phyloP scores from a whole-genome alignment of 2,113 vertebrate genomes.

The Cyanoramphus novaezelandiae region DNA sequence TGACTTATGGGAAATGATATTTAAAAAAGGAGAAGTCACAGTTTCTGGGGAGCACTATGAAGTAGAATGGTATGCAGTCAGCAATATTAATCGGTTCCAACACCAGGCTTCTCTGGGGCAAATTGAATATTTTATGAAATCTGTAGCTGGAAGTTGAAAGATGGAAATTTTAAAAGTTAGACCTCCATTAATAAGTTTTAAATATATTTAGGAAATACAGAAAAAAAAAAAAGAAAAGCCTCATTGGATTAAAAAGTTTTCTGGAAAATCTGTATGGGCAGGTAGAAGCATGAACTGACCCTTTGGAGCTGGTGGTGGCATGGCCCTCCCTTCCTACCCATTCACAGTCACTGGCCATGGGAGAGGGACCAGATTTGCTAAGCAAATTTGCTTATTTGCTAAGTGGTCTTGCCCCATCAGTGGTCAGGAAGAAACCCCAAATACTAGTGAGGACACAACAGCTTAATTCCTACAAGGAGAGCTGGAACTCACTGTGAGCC shows the following conservation, averaged over 20 bases:
- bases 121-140: background rate
- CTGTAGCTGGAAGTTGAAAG: background rate
- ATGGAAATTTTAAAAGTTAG: background rate
- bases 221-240: background rate
- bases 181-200: background rate
- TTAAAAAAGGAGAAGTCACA: background rate
- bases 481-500: background rate
- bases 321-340: background rate
- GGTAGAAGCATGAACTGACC: background rate
- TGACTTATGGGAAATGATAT: background rate
- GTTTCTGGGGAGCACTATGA: background rate
- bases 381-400: background rate
- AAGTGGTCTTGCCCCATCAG: background rate
- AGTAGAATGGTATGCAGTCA: background rate
- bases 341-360: background rate
- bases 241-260: background rate
- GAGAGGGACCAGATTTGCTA: background rate
- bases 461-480: background rate
- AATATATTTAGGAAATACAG: background rate
- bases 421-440: background rate
- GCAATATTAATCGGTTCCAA: background rate
- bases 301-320: background rate
- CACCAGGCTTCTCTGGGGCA: background rate
- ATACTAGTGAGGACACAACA: background rate
- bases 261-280: background rate